Conservation (phyloP, 2,797 vertebrate species). For the Platyrinchus mystaceus region DNA sequence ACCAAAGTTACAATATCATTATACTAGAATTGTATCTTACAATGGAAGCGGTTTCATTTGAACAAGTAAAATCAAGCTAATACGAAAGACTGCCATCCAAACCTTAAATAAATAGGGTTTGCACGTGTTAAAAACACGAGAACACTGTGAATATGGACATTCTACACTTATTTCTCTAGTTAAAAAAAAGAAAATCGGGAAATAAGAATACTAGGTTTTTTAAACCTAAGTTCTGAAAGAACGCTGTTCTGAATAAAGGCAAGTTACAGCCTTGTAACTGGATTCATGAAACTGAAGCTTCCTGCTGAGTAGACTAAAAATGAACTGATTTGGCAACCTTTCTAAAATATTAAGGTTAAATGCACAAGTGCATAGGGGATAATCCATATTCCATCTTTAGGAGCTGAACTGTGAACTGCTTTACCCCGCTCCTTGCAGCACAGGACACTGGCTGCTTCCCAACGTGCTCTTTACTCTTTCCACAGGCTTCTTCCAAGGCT, state of each 20-base stretch:
- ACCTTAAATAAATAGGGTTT: not conserved
- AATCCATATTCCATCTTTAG: not conserved
- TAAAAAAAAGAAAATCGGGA: not conserved
- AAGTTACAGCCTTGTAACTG: not conserved
- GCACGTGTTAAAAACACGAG: not conserved
- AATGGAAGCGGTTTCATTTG: not conserved
- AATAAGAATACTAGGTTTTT: not conserved
- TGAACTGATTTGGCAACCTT: not conserved
- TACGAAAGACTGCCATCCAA: not conserved
- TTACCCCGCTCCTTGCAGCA: not conserved
- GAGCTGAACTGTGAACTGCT: not conserved
- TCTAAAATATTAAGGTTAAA: not conserved
- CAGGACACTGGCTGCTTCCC: not conserved
- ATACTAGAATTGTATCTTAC: not conserved
- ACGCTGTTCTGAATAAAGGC: not conserved
- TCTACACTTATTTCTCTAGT: not conserved
- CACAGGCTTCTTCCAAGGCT: not conserved
- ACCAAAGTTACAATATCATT: not conserved
- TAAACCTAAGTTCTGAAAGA: not conserved
- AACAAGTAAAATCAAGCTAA: not conserved
- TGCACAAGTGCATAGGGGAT: not conserved
- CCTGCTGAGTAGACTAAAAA: not conserved
- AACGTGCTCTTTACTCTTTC: not conserved
- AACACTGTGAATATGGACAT: not conserved
- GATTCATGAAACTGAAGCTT: not conserved